phyloP scores from a whole-genome alignment of 2,797 vertebrate genomes.

The Synanceia verrucosa region DNA sequence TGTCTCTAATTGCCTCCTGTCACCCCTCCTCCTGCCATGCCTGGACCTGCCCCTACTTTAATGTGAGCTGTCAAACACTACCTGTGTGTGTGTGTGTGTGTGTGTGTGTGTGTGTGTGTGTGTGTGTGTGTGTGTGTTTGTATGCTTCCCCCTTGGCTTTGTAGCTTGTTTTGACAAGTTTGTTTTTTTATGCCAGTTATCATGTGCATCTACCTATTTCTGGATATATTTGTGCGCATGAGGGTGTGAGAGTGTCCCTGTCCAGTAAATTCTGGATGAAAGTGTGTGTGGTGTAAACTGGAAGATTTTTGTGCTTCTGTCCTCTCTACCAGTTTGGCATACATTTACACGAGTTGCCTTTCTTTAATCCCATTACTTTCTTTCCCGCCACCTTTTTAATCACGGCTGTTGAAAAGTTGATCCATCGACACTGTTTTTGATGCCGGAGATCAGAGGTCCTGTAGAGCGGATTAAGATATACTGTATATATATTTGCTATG shows the following conservation, averaged over 20 bases:
- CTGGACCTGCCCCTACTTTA: slow-evolving; percentile 60
- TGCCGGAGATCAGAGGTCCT: slow-evolving; percentile 31
- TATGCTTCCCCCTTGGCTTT: slow-evolving; percentile 60
- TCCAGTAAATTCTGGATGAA: slow-evolving; percentile 8
- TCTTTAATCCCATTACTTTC: slow-evolving; percentile 54
- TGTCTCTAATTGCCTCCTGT: slow-evolving; percentile 73
- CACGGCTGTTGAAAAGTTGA: slow-evolving; percentile 37
- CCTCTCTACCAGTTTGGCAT: slow-evolving; percentile 27
- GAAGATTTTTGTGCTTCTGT: slow-evolving; percentile 29
- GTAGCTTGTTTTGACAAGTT: slow-evolving; percentile 64
- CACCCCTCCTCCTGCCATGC: slow-evolving; percentile 59
- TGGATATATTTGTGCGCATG: slow-evolving; percentile 29
- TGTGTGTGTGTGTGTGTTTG: too few species aligned
- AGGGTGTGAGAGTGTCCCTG: slow-evolving; percentile 28
- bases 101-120: slow-evolving; percentile 16
- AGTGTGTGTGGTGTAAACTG: slow-evolving; percentile 12
- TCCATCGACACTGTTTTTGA: slow-evolving; percentile 5
- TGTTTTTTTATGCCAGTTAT: slow-evolving; percentile 20
- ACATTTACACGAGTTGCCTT: slow-evolving; percentile 15
- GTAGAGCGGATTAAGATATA: slow-evolving; percentile 19
- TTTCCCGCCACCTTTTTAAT: slow-evolving; percentile 55
- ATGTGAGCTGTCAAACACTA: slow-evolving; percentile 69
- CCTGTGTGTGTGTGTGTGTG: slow-evolving; percentile 21
- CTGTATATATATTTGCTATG: not conserved
- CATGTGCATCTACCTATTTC: slow-evolving; percentile 42